Base-by-base conservation (phyloP, 2,113 vertebrate genomes). In the Eubucco bourcierii region DNA sequence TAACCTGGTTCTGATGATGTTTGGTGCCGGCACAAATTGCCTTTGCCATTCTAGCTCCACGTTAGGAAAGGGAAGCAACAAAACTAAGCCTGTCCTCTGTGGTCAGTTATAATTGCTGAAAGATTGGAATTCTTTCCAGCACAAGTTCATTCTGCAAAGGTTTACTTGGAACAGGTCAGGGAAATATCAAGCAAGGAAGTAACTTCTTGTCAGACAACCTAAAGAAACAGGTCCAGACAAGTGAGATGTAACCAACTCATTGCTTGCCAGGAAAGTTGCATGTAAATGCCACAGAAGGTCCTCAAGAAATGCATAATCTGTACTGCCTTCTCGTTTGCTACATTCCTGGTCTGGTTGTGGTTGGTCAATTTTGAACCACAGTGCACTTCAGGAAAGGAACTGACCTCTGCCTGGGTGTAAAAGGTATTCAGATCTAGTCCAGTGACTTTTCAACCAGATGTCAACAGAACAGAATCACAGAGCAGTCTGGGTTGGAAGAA, bases 181-280 rank as follows among this genome's bases (percentile, higher is more conserved):
- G 89, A 96, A 96, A 94, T 56, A 88, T 33, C 67, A 90, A 56
- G 89, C 94, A 89, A 88, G 76, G 82, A 93, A 90, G 87, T 77
- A 90, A 91, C 47, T 80, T 77, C 72, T 89, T 87, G 79, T 93
- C 64, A 64, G 76, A 87, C 74, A 93, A 93, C 79, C 79, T 75
- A 73, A 87, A 95, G 90, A 94, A 94, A 94, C 65, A 72, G 3
- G 23, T 58, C 53, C 87, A 64, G 73, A 72, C 58, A 88, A 94
- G 65, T 12, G 31, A 94, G 55, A 88, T 29, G 58, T 85, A 86
- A 94, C 64, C 24, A 91, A 28, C 16, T 60, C 25, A 63, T 3
- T 75, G 47, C 61, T 88, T 10, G 72, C 79, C 76, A 91, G 93
- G 80, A 92, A 96, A 94, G 39, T 23, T 91, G 33, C 53, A 47